phyloP scores from a whole-genome alignment of 2,797 vertebrate species.

The Sciurus carolinensis region DNA sequence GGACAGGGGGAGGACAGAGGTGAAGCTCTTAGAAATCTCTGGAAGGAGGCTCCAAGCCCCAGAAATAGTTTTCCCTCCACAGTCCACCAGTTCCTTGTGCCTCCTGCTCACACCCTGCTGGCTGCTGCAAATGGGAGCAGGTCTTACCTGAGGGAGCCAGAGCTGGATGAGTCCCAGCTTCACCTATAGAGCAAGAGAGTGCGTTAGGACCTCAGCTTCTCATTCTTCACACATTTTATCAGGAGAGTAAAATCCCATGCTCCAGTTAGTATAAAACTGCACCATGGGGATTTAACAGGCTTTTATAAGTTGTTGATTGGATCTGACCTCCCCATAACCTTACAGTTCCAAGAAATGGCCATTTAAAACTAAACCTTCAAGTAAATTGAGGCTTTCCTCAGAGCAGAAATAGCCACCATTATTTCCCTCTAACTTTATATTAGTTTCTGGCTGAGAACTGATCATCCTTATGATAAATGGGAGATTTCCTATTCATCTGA shows the following conservation, averaged over 20 bases:
- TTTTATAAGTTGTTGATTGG: conserved; percentile 36
- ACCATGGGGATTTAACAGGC: neutral
- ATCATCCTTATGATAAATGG: neutral
- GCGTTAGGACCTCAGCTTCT: neutral
- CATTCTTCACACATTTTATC: neutral
- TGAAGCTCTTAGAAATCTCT: neutral
- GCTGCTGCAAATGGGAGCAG: neutral
- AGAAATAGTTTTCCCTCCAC: neutral
- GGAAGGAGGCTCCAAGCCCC: neutral
- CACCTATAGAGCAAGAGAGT: neutral
- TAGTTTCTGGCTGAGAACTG: neutral
- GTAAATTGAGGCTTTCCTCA: neutral
- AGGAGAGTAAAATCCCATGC: neutral
- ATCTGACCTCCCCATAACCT: neutral
- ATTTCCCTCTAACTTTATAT: conserved; percentile 16
- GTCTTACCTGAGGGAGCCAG: neutral
- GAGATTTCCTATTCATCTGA: conserved; percentile 41
- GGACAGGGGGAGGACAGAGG: neutral
- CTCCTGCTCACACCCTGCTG: neutral
- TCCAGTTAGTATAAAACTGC: neutral
- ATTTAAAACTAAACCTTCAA: conserved; percentile 47
- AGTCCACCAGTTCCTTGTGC: neutral
- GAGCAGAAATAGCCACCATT: neutral
- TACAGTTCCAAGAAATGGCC: neutral
- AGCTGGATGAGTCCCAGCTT: neutral